These are phyloP conservation scores for Nasonia longicornis DNA, from an alignment of 1,140 invertebrate species.

Conservation along the genomic window DNA sequence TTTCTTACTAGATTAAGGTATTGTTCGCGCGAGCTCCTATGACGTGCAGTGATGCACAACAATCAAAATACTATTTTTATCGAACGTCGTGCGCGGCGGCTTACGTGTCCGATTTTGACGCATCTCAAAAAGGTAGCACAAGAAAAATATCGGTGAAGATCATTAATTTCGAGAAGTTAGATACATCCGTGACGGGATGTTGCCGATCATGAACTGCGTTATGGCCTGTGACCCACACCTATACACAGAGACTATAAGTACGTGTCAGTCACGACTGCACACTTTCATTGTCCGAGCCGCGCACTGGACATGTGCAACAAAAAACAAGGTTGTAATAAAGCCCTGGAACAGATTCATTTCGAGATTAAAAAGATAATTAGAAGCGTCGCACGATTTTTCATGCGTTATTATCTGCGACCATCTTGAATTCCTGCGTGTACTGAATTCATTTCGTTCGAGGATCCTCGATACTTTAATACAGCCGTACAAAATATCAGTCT, in stretches of 20 bases:
- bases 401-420: background rate
- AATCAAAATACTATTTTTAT: conserved; percentile 34
- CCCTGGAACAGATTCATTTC: conserved; percentile 50
- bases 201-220: conserved; percentile 60
- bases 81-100: background rate
- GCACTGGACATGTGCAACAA: background rate
- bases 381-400: background rate
- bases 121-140: conserved; percentile 43
- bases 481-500: no score
- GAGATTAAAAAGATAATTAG: conserved; percentile 23
- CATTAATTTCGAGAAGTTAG: conserved; percentile 61
- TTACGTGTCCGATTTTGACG: conserved; percentile 35
- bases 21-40: background rate
- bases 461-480: no score
- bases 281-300: conserved; percentile 24
- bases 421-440: background rate
- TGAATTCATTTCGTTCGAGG: no score
- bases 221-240: conserved; percentile 54
- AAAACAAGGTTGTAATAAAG: conserved; percentile 46
- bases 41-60: background rate
- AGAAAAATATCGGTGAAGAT: conserved; percentile 60
- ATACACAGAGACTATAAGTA: conserved; percentile 50
- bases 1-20: background rate
- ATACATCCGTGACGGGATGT: conserved; percentile 53
- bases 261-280: conserved; percentile 53